phyloP scores from a whole-genome alignment of 2,113 vertebrate species.

The Todiramphus saurophagus region DNA sequence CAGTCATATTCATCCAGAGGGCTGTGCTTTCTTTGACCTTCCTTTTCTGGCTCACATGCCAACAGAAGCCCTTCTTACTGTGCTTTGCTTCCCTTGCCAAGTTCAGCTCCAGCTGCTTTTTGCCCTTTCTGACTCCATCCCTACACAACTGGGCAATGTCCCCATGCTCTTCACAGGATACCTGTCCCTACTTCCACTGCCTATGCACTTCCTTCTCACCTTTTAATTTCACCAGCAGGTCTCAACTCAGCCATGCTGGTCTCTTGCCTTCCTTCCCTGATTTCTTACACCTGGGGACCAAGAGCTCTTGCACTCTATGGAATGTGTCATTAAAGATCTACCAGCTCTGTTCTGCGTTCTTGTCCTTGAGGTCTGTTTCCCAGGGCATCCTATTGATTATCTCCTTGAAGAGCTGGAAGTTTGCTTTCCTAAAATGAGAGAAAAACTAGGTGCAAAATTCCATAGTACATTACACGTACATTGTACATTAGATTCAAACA shows the following conservation, averaged over 20 bases:
- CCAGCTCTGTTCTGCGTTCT: not conserved
- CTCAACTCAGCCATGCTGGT: not conserved
- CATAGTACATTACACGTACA: not conserved
- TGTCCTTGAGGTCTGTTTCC: not conserved
- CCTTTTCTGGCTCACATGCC: not conserved
- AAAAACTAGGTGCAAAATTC: not conserved
- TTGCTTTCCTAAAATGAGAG: not conserved
- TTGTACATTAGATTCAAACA: not conserved
- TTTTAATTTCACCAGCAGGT: not conserved
- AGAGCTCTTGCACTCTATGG: not conserved
- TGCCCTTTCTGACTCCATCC: not conserved
- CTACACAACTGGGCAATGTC: not conserved
- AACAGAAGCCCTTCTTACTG: not conserved
- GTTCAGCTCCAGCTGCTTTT: not conserved
- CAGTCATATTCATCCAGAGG: not conserved
- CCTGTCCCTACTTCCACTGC: not conserved
- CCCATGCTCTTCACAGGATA: not conserved
- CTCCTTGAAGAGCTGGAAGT: not conserved
- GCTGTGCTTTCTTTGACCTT: not conserved
- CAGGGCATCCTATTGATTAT: not conserved
- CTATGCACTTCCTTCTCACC: not conserved
- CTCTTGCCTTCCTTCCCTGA: not conserved
- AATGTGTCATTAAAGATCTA: not conserved
- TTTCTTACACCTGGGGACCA: not conserved
- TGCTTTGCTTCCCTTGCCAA: not conserved